Percentiles rank a stretch among this genome's conserved stretches.
Conservation (phyloP, 1,140 invertebrate genomes). For the Drosophila repleta region DNA sequence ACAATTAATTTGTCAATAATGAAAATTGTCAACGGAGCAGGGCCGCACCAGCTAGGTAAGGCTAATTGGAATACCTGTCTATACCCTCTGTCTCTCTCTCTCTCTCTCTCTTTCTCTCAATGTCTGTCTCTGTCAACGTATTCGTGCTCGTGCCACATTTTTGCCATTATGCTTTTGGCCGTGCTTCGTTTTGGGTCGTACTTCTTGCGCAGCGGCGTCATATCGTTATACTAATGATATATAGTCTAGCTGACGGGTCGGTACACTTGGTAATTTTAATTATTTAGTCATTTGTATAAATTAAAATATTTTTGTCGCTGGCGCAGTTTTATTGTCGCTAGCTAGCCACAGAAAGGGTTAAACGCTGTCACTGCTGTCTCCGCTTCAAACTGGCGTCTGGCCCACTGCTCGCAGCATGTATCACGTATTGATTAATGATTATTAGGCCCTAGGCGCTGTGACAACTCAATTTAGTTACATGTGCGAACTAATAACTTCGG, state of each 20-base stretch:
- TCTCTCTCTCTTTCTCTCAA: background rate
- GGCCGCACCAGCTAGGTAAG: conserved; percentile 3
- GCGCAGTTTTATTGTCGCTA: conserved; percentile 25
- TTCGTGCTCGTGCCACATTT: conserved; percentile 53
- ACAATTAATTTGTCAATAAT: conserved; percentile 82
- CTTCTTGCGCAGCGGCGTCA: conserved; percentile 12
- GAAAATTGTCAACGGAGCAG: conserved; percentile 63
- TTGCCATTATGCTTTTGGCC: conserved; percentile 46
- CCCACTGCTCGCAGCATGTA: background rate
- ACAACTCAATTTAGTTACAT: conserved; percentile 36
- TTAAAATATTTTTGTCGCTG: conserved; percentile 66
- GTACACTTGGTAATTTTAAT: conserved; percentile 64
- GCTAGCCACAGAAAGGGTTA: conserved; percentile 29
- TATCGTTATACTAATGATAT: conserved; percentile 71
- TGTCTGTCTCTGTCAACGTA: background rate
- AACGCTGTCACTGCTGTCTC: conserved; percentile 6
- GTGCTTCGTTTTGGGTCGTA: conserved; percentile 29
- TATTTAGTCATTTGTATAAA: conserved; percentile 82
- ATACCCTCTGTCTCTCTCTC: conserved; percentile 6
- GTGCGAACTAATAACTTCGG: background rate
- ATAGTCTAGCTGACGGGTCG: conserved; percentile 61
- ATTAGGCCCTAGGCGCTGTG: conserved; percentile 16
- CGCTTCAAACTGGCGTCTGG: background rate
- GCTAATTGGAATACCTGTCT: conserved; percentile 23
- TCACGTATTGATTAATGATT: conserved; percentile 49